These are phyloP conservation scores for Rhabdornis inornatus DNA, from an alignment of 2,113 vertebrate species.

Conservation along the genomic window DNA sequence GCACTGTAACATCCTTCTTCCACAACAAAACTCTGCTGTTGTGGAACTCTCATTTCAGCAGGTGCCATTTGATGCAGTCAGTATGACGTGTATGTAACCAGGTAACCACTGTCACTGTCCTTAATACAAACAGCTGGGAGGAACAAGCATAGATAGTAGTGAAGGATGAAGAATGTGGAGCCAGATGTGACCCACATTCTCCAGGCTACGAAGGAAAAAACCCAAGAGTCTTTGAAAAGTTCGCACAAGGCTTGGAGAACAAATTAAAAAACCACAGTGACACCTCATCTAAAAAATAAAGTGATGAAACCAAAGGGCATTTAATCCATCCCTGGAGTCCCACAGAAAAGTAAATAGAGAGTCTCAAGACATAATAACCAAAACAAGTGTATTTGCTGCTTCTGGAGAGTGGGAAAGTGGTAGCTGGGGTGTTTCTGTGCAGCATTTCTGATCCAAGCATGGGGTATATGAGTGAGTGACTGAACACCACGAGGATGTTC, in stretches of 20 bases:
- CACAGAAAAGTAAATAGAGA: neutral
- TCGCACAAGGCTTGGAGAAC: neutral
- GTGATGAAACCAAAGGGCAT: neutral
- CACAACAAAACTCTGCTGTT: neutral
- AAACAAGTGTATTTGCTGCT: neutral
- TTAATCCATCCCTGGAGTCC: neutral
- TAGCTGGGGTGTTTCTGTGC: accelerated
- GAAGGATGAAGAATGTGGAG: neutral
- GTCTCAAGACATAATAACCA: neutral
- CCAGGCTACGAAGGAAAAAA: neutral
- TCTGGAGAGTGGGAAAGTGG: accelerated
- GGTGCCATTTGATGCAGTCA: neutral
- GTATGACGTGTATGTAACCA: neutral
- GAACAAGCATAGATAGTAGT: accelerated
- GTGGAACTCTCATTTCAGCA: neutral
- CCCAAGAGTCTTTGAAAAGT: neutral
- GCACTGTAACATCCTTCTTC: neutral
- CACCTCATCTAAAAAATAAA: neutral
- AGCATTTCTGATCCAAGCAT: neutral
- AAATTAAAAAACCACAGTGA: neutral
- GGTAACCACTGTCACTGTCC: neutral
- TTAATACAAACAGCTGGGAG: neutral
- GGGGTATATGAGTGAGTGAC: neutral
- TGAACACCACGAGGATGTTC: neutral
- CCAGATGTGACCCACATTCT: neutral